Conservation (phyloP, 2,888 invertebrate species). For the Abscondita cerata region DNA sequence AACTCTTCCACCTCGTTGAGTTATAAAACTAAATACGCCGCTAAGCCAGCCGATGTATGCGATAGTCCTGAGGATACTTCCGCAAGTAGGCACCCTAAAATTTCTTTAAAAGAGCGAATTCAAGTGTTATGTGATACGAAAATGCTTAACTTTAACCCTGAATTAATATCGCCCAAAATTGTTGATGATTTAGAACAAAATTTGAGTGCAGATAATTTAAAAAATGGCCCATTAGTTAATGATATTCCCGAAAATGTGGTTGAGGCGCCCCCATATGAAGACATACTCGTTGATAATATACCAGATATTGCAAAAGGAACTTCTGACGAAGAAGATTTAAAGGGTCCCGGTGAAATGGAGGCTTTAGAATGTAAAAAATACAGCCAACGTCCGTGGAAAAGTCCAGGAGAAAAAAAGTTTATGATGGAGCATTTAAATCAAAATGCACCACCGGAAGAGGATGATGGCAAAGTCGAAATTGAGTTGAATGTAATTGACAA, state of each 20-base stretch:
- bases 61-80: constrained; percentile 1
- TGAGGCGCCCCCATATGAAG: not conserved
- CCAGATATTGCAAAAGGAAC: not conserved
- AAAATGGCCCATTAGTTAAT: not conserved
- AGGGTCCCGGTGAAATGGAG: not conserved
- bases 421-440: constrained; percentile 26
- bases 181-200: not conserved
- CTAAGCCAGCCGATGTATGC: not conserved
- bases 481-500: not conserved
- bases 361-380: constrained; percentile 2
- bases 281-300: not conserved
- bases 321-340: constrained; percentile 9
- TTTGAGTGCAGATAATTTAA: not conserved
- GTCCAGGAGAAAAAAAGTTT: constrained; percentile 40
- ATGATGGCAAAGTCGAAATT: not conserved
- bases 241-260: not conserved
- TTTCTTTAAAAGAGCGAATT: constrained; percentile 16
- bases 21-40: constrained; percentile 1
- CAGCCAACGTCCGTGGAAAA: constrained; percentile 31
- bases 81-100: not conserved
- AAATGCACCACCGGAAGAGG: constrained; percentile 6
- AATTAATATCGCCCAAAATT: constrained; percentile 12
- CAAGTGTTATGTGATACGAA: constrained; percentile 16
- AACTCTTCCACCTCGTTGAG: not conserved
- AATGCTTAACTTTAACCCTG: constrained; percentile 10